Conservation (phyloP, 2,888 invertebrate species). For the Archaeoteleia sp. region DNA sequence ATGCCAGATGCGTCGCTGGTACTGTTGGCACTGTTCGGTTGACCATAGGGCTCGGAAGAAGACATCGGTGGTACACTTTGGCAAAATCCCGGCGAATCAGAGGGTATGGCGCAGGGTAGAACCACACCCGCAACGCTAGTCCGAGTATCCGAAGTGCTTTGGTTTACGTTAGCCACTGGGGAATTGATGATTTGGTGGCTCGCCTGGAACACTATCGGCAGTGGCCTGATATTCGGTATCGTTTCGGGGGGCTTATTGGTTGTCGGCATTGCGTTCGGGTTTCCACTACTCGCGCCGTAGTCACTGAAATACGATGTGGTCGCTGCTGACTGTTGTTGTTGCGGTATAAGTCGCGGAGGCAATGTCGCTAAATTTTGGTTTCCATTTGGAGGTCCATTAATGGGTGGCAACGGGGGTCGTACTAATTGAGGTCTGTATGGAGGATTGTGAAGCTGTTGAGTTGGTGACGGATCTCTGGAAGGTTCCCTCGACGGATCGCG, state of each 20-base stretch:
- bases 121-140: neutral
- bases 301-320: neutral
- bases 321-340: slow-evolving; percentile 8
- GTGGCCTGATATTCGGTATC: neutral
- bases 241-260: no score
- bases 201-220: slow-evolving; percentile 15
- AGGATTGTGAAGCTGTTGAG: slow-evolving; percentile 65
- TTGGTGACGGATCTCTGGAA: slow-evolving; percentile 72
- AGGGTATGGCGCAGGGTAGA: neutral
- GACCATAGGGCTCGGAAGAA: slow-evolving; percentile 16
- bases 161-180: slow-evolving; percentile 7
- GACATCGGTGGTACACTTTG: slow-evolving; percentile 11
- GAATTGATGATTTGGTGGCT: slow-evolving; percentile 1
- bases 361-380: slow-evolving; percentile 45
- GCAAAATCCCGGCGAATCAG: slow-evolving; percentile 11
- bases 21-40: neutral
- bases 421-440: slow-evolving; percentile 64
- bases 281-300: neutral
- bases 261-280: neutral
- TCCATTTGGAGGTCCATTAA: slow-evolving; percentile 63
- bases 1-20: neutral
- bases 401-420: slow-evolving; percentile 64
- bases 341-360: slow-evolving; percentile 39
- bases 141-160: slow-evolving; percentile 9
- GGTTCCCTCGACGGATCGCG: slow-evolving; percentile 76